These are phyloP conservation scores for Drepanosiphum platanoidis DNA, from an alignment of 2,888 invertebrate species.

Conservation along the genomic window DNA sequence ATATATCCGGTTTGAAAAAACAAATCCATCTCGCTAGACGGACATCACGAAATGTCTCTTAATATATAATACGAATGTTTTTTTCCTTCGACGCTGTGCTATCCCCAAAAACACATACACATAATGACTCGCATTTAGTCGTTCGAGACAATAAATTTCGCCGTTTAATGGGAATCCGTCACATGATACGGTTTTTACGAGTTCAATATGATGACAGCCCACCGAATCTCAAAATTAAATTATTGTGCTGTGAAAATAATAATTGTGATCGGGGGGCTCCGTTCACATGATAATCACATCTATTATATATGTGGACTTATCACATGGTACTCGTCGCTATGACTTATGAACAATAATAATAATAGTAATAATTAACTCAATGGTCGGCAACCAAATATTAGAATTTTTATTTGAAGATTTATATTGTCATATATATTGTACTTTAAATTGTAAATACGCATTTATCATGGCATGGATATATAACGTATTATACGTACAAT, in stretches of 20 bases:
- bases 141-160: slow-evolving; percentile 44
- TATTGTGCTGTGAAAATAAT: slow-evolving; percentile 45
- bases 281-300: slow-evolving; percentile 41
- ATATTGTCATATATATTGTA: slow-evolving; percentile 1
- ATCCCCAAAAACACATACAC: not conserved
- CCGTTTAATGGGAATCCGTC: slow-evolving; percentile 55
- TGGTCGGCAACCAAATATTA: slow-evolving; percentile 14
- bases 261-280: slow-evolving; percentile 23
- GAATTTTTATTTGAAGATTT: not conserved
- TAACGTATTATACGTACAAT: not conserved
- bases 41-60: slow-evolving; percentile 51
- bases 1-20: slow-evolving; percentile 27
- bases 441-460: slow-evolving; percentile 6
- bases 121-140: not conserved
- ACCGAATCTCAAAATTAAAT: slow-evolving; percentile 39
- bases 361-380: slow-evolving; percentile 26
- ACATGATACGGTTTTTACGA: slow-evolving; percentile 41
- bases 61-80: not conserved
- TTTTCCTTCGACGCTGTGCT: not conserved
- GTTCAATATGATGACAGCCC: slow-evolving; percentile 51
- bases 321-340: slow-evolving; percentile 9
- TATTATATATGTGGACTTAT: not conserved
- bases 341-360: not conserved
- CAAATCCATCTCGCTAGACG: slow-evolving; percentile 45
- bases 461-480: not conserved